Evolutionary conservation across 1,140 invertebrate genomes (phyloP).

Genomic region (Ceratosolen fusciceps): DNA sequence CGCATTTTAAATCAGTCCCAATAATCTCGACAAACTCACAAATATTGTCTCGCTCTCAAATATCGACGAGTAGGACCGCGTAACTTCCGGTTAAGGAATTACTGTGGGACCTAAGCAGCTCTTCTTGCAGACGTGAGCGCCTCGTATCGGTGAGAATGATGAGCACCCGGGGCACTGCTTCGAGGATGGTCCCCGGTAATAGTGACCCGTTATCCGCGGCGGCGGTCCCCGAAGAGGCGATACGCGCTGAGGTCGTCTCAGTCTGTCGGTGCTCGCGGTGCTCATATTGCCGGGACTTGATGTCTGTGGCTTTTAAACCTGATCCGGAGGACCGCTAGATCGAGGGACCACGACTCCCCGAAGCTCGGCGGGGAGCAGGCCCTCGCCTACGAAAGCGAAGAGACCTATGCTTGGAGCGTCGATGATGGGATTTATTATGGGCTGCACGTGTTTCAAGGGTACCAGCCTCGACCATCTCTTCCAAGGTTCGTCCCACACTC

Average conservation of each 20-base stretch:
- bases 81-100: neutral
- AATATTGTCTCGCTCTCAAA: too few species aligned
- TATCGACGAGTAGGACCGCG: neutral
- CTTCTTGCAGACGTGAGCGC: too few species aligned
- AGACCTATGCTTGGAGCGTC: constrained; percentile 42
- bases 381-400: neutral
- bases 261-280: neutral
- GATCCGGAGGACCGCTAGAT: neutral
- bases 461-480: constrained; percentile 69
- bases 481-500: constrained; percentile 63
- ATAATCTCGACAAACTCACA: too few species aligned
- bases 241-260: neutral
- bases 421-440: constrained; percentile 92
- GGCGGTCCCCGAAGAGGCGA: neutral
- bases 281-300: neutral
- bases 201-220: neutral
- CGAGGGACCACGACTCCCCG: neutral
- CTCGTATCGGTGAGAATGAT: neutral
- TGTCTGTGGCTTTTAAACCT: neutral
- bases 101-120: too few species aligned
- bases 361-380: neutral
- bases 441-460: constrained; percentile 90
- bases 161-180: neutral
- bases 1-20: too few species aligned
- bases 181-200: neutral